Evolutionary conservation across 2,888 invertebrate genomes (phyloP).

Genomic region (Tiphia femorata): DNA sequence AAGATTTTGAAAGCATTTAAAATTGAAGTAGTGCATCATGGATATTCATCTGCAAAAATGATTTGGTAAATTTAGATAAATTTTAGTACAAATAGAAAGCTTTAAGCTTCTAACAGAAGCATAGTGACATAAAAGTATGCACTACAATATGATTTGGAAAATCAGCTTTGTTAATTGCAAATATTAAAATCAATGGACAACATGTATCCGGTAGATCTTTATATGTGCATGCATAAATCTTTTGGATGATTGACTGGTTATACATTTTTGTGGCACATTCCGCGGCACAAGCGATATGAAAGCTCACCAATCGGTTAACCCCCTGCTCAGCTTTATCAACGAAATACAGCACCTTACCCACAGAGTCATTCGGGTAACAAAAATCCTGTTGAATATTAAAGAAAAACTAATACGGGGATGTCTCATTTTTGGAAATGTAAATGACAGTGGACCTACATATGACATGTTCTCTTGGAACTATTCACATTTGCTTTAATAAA

Average conservation of each 20-base stretch:
- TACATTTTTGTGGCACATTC: conserved; percentile 40
- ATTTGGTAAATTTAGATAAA: not conserved
- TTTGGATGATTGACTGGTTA: conserved; percentile 23
- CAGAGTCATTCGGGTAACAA: conserved; percentile 63
- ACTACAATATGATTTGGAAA: conserved; percentile 7
- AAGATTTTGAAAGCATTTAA: no score
- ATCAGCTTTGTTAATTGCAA: conserved; percentile 9
- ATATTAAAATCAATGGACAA: not conserved
- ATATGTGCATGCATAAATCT: conserved; percentile 35
- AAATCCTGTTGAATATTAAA: conserved; percentile 65
- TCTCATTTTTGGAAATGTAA: conserved; percentile 28
- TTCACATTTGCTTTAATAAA: conserved; percentile 23
- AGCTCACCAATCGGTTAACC: conserved; percentile 64
- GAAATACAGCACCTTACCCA: conserved; percentile 67
- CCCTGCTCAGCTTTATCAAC: conserved; percentile 61
- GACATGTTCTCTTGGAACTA: conserved; percentile 22
- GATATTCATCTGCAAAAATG: no score
- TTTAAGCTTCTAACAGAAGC: conserved; percentile 23
- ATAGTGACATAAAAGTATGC: conserved; percentile 6
- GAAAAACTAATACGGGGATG: conserved; percentile 42
- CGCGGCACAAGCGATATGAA: conserved; percentile 57
- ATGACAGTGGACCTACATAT: conserved; percentile 29
- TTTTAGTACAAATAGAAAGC: conserved; percentile 12
- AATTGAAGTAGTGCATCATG: no score
- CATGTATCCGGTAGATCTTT: conserved; percentile 15